Evolutionary conservation across 1,140 invertebrate genomes (phyloP).

Genomic region (Periplaneta americana): DNA sequence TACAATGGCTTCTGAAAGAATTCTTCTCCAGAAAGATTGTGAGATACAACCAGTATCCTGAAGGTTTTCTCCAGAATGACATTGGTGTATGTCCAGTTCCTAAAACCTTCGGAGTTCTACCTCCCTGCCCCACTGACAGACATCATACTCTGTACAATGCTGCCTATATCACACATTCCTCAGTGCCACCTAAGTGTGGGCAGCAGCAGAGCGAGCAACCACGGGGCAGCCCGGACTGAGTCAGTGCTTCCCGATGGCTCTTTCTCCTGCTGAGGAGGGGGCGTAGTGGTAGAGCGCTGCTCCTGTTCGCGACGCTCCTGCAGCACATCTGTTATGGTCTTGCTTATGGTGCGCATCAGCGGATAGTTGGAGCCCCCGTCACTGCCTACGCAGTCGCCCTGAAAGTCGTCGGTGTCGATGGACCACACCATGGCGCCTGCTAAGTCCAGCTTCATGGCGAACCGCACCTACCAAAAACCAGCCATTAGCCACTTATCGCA

Average conservation of each 20-base stretch:
- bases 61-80: too few species aligned
- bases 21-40: too few species aligned
- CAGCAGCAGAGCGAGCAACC: neutral
- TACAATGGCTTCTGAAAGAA: too few species aligned
- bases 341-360: conserved; percentile 56
- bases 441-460: conserved; percentile 47
- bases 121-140: too few species aligned
- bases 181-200: neutral
- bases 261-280: neutral
- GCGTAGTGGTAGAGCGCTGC: neutral
- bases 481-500: too few species aligned
- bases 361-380: conserved; percentile 40
- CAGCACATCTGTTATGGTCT: conserved; percentile 38
- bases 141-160: too few species aligned
- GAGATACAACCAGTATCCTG: too few species aligned
- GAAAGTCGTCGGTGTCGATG: conserved; percentile 49
- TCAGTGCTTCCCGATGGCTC: neutral
- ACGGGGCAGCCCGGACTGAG: neutral
- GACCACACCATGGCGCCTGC: conserved; percentile 83
- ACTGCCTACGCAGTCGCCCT: conserved; percentile 47
- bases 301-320: neutral
- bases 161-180: too few species aligned
- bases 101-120: too few species aligned
- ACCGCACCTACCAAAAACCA: conserved; percentile 35
- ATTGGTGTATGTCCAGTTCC: too few species aligned